phyloP scores from a whole-genome alignment of 2,888 invertebrate genomes.

The Apeira syringaria region DNA sequence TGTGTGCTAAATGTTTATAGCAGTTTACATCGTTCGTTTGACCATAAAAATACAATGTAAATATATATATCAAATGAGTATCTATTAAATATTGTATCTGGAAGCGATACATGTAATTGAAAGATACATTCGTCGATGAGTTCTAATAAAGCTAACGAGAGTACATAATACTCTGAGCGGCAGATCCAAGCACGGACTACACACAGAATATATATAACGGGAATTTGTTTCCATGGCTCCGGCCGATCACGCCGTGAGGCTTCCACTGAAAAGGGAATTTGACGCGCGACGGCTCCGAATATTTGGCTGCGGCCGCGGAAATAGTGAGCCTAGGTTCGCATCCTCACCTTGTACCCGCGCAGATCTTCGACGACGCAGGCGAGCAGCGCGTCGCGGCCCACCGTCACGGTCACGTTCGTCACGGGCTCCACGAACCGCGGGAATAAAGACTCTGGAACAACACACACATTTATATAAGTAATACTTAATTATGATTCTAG shows the following conservation, averaged over 20 bases:
- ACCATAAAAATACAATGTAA: too few species aligned
- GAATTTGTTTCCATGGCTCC: constrained; percentile 13
- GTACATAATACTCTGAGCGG: neutral
- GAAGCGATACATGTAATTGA: too few species aligned
- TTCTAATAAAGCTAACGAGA: neutral
- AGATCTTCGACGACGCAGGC: constrained; percentile 96
- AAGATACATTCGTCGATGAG: neutral
- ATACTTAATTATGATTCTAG: too few species aligned
- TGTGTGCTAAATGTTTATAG: constrained; percentile 4
- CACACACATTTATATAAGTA: constrained; percentile 7
- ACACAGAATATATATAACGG: constrained; percentile 11
- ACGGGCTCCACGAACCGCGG: constrained; percentile 95
- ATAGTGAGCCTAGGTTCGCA: constrained; percentile 11
- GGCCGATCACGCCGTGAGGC: constrained; percentile 20
- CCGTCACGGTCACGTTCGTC: constrained; percentile 94
- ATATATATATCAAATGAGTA: too few species aligned
- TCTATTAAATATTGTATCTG: too few species aligned
- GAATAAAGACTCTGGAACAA: constrained; percentile 79
- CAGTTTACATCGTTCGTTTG: too few species aligned
- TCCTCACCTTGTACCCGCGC: constrained; percentile 90
- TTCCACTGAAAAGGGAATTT: constrained; percentile 28
- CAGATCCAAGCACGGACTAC: constrained; percentile 5
- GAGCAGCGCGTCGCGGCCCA: constrained; percentile 93
- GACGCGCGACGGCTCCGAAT: constrained; percentile 27
- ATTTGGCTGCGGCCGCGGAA: constrained; percentile 27